Evolutionary conservation across 2,888 invertebrate genomes (phyloP).

Genomic region (Patella depressa): DNA sequence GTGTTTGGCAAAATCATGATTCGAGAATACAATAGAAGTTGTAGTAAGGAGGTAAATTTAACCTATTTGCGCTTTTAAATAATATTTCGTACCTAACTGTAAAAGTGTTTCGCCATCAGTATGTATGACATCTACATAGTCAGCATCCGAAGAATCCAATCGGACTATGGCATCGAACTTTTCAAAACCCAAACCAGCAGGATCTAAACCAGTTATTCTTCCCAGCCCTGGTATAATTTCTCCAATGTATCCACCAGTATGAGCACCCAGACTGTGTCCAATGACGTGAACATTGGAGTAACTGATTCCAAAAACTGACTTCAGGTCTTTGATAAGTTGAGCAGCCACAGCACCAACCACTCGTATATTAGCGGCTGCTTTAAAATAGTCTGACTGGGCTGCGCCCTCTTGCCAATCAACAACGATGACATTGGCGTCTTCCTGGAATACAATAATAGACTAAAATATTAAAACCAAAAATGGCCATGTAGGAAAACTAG

Average conservation of each 20-base stretch:
- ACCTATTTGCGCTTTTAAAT: no score
- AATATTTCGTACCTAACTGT: constrained; percentile 14
- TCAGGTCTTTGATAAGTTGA: constrained; percentile 22
- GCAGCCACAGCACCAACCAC: constrained; percentile 31
- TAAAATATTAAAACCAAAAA: no score
- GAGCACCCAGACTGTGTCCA: constrained; percentile 7
- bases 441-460: constrained; percentile 4
- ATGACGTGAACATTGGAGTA: constrained; percentile 1
- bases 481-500: no score
- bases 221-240: background rate
- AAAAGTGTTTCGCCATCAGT: constrained; percentile 77
- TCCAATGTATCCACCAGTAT: background rate
- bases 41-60: no score
- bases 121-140: constrained; percentile 89
- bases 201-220: constrained; percentile 76
- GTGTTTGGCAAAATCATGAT: no score
- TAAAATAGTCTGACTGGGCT: constrained; percentile 29
- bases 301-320: constrained; percentile 3
- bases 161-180: constrained; percentile 86
- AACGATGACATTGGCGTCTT: constrained; percentile 27
- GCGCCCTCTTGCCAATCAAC: constrained; percentile 31
- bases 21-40: no score
- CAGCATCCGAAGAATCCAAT: constrained; percentile 85
- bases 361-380: constrained; percentile 32
- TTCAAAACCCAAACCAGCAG: constrained; percentile 91